phyloP scores from a whole-genome alignment of 2,888 invertebrate species.

The Hermaeophaga mercurialis region DNA sequence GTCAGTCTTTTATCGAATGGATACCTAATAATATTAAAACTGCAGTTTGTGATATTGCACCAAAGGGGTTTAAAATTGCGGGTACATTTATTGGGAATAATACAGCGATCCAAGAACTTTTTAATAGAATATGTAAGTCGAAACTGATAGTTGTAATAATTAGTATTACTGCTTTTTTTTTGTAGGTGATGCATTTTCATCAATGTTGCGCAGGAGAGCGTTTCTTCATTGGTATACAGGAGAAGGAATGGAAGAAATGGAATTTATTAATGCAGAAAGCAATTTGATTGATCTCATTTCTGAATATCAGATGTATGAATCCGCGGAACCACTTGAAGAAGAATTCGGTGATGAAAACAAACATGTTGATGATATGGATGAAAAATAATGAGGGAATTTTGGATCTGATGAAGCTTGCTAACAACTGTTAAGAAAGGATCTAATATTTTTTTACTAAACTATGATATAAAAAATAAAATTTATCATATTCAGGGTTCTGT shows the following conservation, averaged over 20 bases:
- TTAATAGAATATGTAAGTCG: conserved; percentile 60
- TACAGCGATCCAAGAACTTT: conserved; percentile 77
- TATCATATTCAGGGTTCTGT: no score
- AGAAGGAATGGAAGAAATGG: conserved; percentile 75
- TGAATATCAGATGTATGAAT: conserved; percentile 64
- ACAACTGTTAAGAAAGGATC: no score
- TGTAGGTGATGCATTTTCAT: conserved; percentile 58
- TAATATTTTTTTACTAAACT: no score
- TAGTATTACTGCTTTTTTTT: no score
- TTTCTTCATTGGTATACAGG: conserved; percentile 81
- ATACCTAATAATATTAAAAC: conserved; percentile 76
- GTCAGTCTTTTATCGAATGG: conserved; percentile 70
- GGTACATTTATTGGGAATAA: conserved; percentile 71
- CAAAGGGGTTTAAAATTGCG: conserved; percentile 69
- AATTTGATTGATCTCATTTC: conserved; percentile 77
- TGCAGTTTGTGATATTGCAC: conserved; percentile 73
- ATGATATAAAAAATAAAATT: no score
- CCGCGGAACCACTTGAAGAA: no score
- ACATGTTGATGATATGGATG: no score
- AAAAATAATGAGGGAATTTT: no score
- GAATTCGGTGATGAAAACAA: no score
- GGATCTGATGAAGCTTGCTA: no score
- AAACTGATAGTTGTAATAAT: background rate
- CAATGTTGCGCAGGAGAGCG: conserved; percentile 74
- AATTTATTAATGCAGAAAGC: conserved; percentile 74